A percentile compares a stretch with the other conserved stretches of the same genome.
phyloP scores from a whole-genome alignment of 2,113 vertebrate species.

The Cololabis saira region DNA sequence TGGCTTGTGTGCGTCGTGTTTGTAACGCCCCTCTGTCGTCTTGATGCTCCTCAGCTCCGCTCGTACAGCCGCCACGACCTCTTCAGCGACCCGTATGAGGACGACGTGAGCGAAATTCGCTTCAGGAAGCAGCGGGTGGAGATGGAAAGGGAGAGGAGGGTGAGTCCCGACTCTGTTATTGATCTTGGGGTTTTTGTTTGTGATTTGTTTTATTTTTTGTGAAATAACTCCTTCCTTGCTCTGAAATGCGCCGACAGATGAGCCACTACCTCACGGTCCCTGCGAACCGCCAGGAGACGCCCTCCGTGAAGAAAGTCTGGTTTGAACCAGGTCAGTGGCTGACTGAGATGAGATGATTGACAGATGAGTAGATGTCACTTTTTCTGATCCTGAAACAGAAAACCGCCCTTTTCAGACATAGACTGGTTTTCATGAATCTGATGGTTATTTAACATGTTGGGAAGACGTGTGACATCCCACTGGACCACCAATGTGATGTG shows the following conservation, averaged over 20 bases:
- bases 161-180: slow-evolving; percentile 60
- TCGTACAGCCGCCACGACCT: slow-evolving; percentile 95
- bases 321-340: slow-evolving; percentile 86
- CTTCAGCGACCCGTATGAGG: slow-evolving; percentile 88
- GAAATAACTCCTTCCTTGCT: neutral
- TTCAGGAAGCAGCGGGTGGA: slow-evolving; percentile 88
- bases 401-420: too few species aligned
- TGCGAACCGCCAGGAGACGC: slow-evolving; percentile 82
- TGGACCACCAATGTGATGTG: too few species aligned
- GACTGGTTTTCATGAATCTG: too few species aligned
- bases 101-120: slow-evolving; percentile 88
- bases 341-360: too few species aligned
- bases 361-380: too few species aligned
- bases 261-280: slow-evolving; percentile 93
- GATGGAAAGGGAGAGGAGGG: slow-evolving; percentile 87
- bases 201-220: neutral
- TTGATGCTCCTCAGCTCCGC: slow-evolving; percentile 80
- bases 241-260: slow-evolving; percentile 65
- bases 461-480: too few species aligned
- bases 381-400: too few species aligned
- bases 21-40: neutral
- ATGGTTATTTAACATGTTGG: too few species aligned
- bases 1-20: neutral
- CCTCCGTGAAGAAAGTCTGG: slow-evolving; percentile 86
- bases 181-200: too few species aligned